Evolutionary conservation across 2,888 invertebrate species (phyloP).

Genomic region (Melanchra persicariae): DNA sequence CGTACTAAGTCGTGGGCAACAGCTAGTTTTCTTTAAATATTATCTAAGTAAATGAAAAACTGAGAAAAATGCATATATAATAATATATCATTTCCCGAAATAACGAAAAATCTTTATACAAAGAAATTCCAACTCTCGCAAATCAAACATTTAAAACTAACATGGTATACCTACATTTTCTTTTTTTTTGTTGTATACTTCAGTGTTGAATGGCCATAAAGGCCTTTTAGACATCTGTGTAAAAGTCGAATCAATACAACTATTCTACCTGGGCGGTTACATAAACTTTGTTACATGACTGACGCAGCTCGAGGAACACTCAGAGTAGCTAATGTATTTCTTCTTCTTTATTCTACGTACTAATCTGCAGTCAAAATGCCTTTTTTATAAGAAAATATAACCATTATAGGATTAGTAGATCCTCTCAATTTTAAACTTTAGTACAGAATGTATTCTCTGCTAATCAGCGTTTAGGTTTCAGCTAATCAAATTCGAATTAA

Average conservation of each 20-base stretch:
- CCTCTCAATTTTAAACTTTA: too few species aligned
- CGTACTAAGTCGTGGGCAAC: too few species aligned
- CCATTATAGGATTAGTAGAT: too few species aligned
- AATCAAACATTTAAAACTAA: neutral
- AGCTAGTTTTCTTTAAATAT: too few species aligned
- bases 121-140: neutral
- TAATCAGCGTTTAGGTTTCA: too few species aligned
- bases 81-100: neutral
- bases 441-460: too few species aligned
- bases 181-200: too few species aligned
- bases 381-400: too few species aligned
- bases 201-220: neutral
- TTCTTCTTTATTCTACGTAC: neutral
- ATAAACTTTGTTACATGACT: slow-evolving; percentile 37
- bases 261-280: slow-evolving; percentile 33
- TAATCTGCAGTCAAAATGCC: neutral
- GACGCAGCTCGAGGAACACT: neutral
- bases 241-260: slow-evolving; percentile 32
- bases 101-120: neutral
- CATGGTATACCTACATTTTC: neutral
- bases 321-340: neutral
- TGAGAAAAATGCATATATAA: neutral
- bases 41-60: slow-evolving; percentile 6
- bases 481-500: too few species aligned
- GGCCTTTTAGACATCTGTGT: slow-evolving; percentile 13